phyloP scores from a whole-genome alignment of 1,140 invertebrate species.

The Drosophila sp. region DNA sequence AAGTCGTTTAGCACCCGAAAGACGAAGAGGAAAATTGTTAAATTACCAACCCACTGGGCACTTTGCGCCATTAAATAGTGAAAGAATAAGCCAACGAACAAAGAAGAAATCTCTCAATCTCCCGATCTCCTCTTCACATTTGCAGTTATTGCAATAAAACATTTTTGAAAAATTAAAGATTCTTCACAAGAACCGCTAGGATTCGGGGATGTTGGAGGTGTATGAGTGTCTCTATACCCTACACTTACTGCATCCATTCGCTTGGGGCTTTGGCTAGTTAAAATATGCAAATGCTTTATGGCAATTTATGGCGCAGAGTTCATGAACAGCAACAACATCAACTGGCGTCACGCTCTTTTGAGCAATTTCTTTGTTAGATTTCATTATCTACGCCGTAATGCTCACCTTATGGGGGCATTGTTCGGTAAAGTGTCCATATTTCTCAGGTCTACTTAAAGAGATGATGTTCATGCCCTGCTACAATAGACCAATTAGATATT shows the following conservation, averaged over 20 bases:
- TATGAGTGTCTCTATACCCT: not conserved
- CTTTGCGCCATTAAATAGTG: conserved; percentile 10
- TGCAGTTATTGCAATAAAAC: conserved; percentile 60
- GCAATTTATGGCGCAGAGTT: conserved; percentile 78
- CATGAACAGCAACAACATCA: conserved; percentile 53
- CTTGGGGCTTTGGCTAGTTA: not conserved
- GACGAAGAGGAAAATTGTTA: conserved; percentile 39
- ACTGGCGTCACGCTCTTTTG: conserved; percentile 70
- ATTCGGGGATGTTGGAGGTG: not conserved
- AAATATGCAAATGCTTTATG: conserved; percentile 51
- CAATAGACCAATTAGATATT: conserved; percentile 23
- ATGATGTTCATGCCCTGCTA: conserved; percentile 41
- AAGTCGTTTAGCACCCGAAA: conserved; percentile 56
- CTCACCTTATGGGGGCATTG: conserved; percentile 64
- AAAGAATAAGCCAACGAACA: not conserved
- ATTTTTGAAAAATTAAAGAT: conserved; percentile 37
- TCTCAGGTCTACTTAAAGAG: conserved; percentile 30
- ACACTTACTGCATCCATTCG: not conserved
- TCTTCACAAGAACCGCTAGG: conserved; percentile 53
- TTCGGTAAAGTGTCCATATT: conserved; percentile 57
- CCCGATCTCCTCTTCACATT: conserved; percentile 18
- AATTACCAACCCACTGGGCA: conserved; percentile 45
- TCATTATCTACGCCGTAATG: conserved; percentile 70
- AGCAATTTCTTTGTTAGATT: conserved; percentile 75
- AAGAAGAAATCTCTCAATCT: conserved; percentile 19